Conservation (phyloP, 2,888 invertebrate genomes). For the Mellilla xanthometata region DNA sequence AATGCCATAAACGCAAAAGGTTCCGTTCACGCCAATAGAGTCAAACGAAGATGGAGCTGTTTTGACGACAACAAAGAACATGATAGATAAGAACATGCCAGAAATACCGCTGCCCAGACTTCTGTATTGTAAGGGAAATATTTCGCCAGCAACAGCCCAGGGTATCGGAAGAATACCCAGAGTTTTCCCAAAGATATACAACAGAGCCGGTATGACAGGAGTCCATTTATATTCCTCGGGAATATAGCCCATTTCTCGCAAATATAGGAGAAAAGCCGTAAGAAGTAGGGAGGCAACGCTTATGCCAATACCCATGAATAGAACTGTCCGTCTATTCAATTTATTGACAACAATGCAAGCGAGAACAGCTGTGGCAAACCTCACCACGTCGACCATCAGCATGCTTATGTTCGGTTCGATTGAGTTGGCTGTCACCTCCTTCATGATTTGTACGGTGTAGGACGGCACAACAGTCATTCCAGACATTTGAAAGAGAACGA, state of each 20-base stretch:
- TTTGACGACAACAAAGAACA: slow-evolving; percentile 86
- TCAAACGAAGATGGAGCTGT: slow-evolving; percentile 82
- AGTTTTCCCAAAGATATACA: slow-evolving; percentile 82
- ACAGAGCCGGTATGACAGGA: slow-evolving; percentile 74
- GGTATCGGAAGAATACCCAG: slow-evolving; percentile 85
- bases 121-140: slow-evolving; percentile 84
- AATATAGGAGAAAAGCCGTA: slow-evolving; percentile 68
- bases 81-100: slow-evolving; percentile 83
- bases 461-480: slow-evolving; percentile 88
- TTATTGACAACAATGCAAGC: slow-evolving; percentile 84
- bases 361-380: slow-evolving; percentile 82
- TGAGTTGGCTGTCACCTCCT: slow-evolving; percentile 78
- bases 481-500: slow-evolving; percentile 86
- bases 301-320: slow-evolving; percentile 83
- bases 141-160: slow-evolving; percentile 88
- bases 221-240: slow-evolving; percentile 62
- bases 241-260: slow-evolving; percentile 58
- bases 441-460: slow-evolving; percentile 85
- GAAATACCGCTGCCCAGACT: slow-evolving; percentile 86
- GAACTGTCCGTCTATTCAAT: slow-evolving; percentile 82
- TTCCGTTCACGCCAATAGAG: slow-evolving; percentile 78
- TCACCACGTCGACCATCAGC: slow-evolving; percentile 84
- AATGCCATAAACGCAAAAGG: slow-evolving; percentile 83
- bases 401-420: slow-evolving; percentile 85
- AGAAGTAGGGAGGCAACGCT: slow-evolving; percentile 81